Evolutionary conservation across 2,888 invertebrate species (phyloP).

Genomic region (Ormyrus nitidulus): DNA sequence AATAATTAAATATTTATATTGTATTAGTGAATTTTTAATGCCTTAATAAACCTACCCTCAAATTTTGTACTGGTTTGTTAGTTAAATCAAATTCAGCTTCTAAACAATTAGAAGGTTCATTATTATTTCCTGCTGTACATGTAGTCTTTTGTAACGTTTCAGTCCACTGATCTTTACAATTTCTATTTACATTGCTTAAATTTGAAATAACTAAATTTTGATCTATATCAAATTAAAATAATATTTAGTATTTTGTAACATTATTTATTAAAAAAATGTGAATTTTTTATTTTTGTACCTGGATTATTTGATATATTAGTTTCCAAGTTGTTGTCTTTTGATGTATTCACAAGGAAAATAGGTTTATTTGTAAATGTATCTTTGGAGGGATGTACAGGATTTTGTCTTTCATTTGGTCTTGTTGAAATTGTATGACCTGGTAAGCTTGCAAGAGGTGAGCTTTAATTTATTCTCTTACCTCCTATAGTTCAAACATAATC

Average conservation of each 20-base stretch:
- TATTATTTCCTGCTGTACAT: constrained; percentile 69
- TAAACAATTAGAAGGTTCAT: constrained; percentile 66
- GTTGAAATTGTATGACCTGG: constrained; percentile 63
- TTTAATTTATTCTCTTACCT: no score
- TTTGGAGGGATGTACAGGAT: constrained; percentile 10
- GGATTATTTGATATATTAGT: constrained; percentile 2
- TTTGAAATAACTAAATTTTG: constrained; percentile 15
- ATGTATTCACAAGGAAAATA: constrained; percentile 20
- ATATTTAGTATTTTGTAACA: background rate
- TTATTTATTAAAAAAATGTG: background rate
- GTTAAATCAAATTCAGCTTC: constrained; percentile 66
- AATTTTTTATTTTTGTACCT: background rate
- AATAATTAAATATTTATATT: constrained; percentile 11
- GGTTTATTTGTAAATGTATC: constrained; percentile 23
- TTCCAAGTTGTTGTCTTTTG: background rate
- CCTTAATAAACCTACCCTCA: constrained; percentile 65
- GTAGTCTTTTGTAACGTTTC: constrained; percentile 56
- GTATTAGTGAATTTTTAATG: background rate
- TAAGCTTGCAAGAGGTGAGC: constrained; percentile 69
- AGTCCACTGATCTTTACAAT: constrained; percentile 30
- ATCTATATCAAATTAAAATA: constrained; percentile 15
- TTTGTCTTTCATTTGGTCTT: constrained; percentile 49
- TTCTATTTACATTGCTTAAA: constrained; percentile 28
- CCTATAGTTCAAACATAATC: no score
- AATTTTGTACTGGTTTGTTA: constrained; percentile 70